Base-by-base conservation (phyloP, 2,888 invertebrate species). In the Cephonodes hylas region DNA sequence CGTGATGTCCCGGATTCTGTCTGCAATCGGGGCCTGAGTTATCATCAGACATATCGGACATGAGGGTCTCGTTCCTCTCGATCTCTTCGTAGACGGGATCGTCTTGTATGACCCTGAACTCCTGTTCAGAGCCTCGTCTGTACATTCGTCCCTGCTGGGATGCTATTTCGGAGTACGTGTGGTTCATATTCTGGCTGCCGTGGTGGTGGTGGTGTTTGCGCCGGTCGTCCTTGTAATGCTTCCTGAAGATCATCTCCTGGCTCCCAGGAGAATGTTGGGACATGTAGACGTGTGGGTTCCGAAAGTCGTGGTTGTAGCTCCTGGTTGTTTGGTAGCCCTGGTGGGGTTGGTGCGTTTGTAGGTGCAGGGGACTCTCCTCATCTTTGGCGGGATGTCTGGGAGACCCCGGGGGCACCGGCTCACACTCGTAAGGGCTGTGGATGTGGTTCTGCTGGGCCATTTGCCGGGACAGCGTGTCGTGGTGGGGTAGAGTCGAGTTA, bases 21-120 rank as follows among this genome's bases (percentile, higher is more conserved):
- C 96, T 89, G 75, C 95, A 94, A 75, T 96, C 96, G 13, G 92
- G 92, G 0, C 90, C 93, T 13, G 92, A 93, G 59, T 93, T 93
- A 60, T 96, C 96, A 77, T 96, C 96, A 46, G 96, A 96, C 94
- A 96, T 94, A 76, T 96, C 96, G 0, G 96, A 96, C 76, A 95
- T 95, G 58, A 95, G 93, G 2, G 96, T 95, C 76, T 96, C 96
- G 71, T 95, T 93, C 6, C 95, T 91, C 74, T 96, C 96, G 62
- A 96, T 96, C 77, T 96, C 96, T 80, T 96, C 96, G 81, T 96
- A 96, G 1, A 96, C 96, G 0, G 96, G 96, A 75, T 96, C 96
- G 72, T 96, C 96, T 75, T 95, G 94, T 63, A 93, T 93, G 58
- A 93, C 93, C 44, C 93, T 85, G 60, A 93, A 93, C 64, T 93